phyloP scores from a whole-genome alignment of 2,797 vertebrate genomes.

The Hoplostethus atlanticus region DNA sequence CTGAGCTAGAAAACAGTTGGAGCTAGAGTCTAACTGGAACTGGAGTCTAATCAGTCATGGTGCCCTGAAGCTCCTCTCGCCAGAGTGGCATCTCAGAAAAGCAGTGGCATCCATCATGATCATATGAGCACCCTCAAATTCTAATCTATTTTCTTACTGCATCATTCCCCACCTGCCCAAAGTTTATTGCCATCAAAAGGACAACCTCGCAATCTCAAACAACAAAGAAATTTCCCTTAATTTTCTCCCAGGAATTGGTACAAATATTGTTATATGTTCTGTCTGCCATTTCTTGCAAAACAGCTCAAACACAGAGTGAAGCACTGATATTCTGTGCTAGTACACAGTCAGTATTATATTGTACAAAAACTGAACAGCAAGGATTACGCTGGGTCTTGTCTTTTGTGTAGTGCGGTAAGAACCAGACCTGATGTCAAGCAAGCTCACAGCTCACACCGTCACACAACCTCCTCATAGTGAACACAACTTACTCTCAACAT shows the following conservation, averaged over 20 bases:
- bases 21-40: background rate
- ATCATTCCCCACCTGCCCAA: constrained; percentile 33
- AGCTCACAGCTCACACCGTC: background rate
- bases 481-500: background rate
- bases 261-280: no score
- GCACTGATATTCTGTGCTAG: background rate
- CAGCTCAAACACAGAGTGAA: no score
- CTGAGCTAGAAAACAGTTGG: constrained; percentile 8
- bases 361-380: background rate
- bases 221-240: constrained; percentile 15
- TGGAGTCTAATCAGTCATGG: constrained; percentile 1
- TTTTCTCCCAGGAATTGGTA: no score
- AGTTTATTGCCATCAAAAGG: background rate
- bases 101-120: constrained; percentile 43
- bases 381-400: background rate
- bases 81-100: constrained; percentile 34
- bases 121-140: constrained; percentile 44
- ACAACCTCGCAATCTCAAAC: constrained; percentile 31
- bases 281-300: no score
- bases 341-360: background rate
- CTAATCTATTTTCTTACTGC: constrained; percentile 11
- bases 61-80: constrained; percentile 15
- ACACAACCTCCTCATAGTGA: background rate
- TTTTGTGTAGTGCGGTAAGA: background rate
- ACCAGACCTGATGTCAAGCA: background rate